Base-by-base conservation (phyloP, 2,113 vertebrate genomes). In the Riparia riparia region DNA sequence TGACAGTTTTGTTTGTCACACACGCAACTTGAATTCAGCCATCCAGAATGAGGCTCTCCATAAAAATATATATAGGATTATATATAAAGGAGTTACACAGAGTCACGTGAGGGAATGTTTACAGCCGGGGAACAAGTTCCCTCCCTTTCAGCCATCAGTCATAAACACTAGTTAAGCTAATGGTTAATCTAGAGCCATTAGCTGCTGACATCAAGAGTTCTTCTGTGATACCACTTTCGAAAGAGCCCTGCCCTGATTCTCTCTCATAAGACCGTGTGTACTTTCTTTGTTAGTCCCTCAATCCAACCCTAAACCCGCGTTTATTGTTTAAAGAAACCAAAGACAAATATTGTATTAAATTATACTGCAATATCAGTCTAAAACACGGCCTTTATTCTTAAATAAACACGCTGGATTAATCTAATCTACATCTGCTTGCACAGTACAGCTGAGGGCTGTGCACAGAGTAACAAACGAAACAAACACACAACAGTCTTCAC, bases 181-280 rank as follows among this genome's bases (percentile, higher is more conserved):
- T 39, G 39, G 56, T 81, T 81, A 61, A 94, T 42, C 45, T 39
- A 18, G 1, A 39, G 42, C 37, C 32, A 61, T 24, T 42, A 58
- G 32, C 0, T 77, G 37, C 26, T 68, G 68, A 49, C 74, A 79
- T 21, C 32, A 57, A 26, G 42, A 77, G 29, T 5, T 51, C 16
- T 22, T 72, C 63, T 37, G 18, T 0, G 1, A 81, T 68, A 54
- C 29, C 54, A 47, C 60, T 49, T 19, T 17, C 4, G 16, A 28
- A 57, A 45, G 49, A 79, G 68, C 45, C 45, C 20, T 51, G 58
- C 25, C 31, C 47, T 17, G 24, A 32, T 91, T 42, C 74, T 60
- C 37, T 22, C 57, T 28, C 37, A 1, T 2, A 1, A 71, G 4
- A 58, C 31, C 3, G 14, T 10, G 31, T 2, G 39, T n/a, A 41